Percentiles rank a stretch among this genome's conserved stretches.
These are phyloP conservation scores for Tiphia femorata DNA, from an alignment of 2,888 invertebrate species.

Conservation along the genomic window DNA sequence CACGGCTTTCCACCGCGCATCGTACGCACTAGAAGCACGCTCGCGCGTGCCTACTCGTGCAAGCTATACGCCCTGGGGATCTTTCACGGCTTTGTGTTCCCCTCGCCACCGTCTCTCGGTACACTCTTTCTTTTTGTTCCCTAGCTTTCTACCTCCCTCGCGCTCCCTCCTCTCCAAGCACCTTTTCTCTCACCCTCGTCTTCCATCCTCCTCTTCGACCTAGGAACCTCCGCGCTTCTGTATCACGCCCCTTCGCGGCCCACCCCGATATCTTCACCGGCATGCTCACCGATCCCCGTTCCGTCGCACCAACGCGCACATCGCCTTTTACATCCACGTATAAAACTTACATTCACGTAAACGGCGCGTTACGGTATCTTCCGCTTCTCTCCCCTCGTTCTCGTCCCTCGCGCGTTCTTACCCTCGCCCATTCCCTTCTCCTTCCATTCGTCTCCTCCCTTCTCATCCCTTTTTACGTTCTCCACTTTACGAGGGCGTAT, in stretches of 20 bases:
- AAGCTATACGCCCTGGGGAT: constrained; percentile 37
- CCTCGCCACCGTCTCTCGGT: constrained; percentile 13
- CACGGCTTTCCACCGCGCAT: background rate
- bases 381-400: background rate
- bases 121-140: constrained; percentile 9
- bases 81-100: constrained; percentile 34
- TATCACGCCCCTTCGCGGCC: background rate
- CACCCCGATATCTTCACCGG: constrained; percentile 8
- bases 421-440: background rate
- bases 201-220: constrained; percentile 17
- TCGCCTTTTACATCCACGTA: no score
- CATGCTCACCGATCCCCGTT: constrained; percentile 10
- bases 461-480: constrained; percentile 17
- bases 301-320: background rate
- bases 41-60: constrained; percentile 4
- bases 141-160: constrained; percentile 23
- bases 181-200: constrained; percentile 18
- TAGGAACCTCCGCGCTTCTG: background rate
- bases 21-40: background rate
- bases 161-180: constrained; percentile 6
- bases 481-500: constrained; percentile 50
- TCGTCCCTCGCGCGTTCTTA: background rate
- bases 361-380: background rate
- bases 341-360: background rate
- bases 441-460: background rate